Base-by-base conservation (phyloP, 2,888 invertebrate species). In the Drosophila pseudotalamancana region DNA sequence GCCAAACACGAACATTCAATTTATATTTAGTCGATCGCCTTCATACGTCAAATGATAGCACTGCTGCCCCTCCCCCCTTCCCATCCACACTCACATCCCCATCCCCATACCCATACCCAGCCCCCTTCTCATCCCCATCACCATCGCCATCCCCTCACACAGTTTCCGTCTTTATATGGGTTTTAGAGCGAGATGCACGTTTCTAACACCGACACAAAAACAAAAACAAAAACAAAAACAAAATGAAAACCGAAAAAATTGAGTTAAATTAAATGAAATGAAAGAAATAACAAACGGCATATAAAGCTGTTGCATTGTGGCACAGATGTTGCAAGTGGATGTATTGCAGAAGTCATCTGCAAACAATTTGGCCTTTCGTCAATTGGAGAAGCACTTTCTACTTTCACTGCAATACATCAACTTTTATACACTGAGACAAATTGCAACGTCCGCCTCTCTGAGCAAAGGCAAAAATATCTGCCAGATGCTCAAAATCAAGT, bases 1-100 rank as follows among this genome's bases (percentile, higher is more conserved):
- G 83, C 77, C 88, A 84, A 79, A 69, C 88, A 84, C 83, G 77
- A 77, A 72, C 78, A 75, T 63, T 66, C 65, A 71, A 74, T 77
- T 77, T 68, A 77, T 65, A 77, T 71, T 64, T 64, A 77, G 76
- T 74, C 83, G 80, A 86, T 83, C 77, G 77, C 73, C 83, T 84
- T 81, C 79, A 53, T 73, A 61, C 65, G 76, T 65, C 82, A 74
- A 80, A 72, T 66, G 74, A 73, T 79, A 75, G 56, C 60, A 43
- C 43, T 35, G 6, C 18, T 27, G 3, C n/a, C 21, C 4, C 46
- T 8, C 9, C 49, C 6, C 0, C 16, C 9, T 18, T n/a, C 9
- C 0, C 0, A 6, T n/a, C 14, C 8, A 27, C 27, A n/a, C n/a
- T n/a, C n/a, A n/a, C n/a, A n/a, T n/a, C n/a, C n/a, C n/a, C n/a